Conservation (phyloP, 2,888 invertebrate genomes). For the Phania funesta region DNA sequence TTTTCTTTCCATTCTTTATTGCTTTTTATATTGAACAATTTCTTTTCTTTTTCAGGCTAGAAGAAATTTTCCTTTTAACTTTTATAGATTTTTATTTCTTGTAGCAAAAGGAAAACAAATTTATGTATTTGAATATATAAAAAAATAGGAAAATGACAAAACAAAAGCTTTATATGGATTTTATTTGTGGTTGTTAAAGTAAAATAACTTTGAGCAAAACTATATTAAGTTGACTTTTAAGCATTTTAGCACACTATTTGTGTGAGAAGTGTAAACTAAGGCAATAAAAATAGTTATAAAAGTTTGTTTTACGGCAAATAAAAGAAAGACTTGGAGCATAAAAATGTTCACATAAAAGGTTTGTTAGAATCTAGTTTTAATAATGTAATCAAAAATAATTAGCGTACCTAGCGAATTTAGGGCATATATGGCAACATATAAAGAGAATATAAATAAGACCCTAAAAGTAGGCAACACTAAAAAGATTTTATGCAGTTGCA, state of each 20-base stretch:
- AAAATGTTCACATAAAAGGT: background rate
- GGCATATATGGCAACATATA: background rate
- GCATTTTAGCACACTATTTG: slow-evolving; percentile 38
- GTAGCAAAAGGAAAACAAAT: background rate
- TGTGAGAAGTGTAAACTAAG: slow-evolving; percentile 14
- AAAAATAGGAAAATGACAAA: slow-evolving; percentile 7
- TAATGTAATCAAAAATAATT: slow-evolving; percentile 34
- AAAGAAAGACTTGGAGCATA: background rate
- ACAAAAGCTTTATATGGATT: slow-evolving; percentile 17
- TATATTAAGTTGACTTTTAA: slow-evolving; percentile 33
- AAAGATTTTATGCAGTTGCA: background rate
- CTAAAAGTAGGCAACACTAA: slow-evolving; percentile 4
- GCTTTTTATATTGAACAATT: slow-evolving; percentile 19
- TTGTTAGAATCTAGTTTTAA: background rate
- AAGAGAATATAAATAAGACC: background rate
- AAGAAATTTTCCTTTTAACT: slow-evolving; percentile 19
- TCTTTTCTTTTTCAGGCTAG: slow-evolving; percentile 24
- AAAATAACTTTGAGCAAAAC: slow-evolving; percentile 17
- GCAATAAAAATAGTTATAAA: slow-evolving; percentile 5
- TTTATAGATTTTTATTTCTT: slow-evolving; percentile 21
- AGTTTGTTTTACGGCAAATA: background rate
- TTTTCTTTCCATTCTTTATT: slow-evolving; percentile 9
- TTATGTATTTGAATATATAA: background rate
- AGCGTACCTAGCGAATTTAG: background rate
- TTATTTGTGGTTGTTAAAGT: slow-evolving; percentile 2